A percentile compares a stretch with the other conserved stretches of the same genome.
phyloP scores from a whole-genome alignment of 2,113 vertebrate species.

The Coptodon rendalli region DNA sequence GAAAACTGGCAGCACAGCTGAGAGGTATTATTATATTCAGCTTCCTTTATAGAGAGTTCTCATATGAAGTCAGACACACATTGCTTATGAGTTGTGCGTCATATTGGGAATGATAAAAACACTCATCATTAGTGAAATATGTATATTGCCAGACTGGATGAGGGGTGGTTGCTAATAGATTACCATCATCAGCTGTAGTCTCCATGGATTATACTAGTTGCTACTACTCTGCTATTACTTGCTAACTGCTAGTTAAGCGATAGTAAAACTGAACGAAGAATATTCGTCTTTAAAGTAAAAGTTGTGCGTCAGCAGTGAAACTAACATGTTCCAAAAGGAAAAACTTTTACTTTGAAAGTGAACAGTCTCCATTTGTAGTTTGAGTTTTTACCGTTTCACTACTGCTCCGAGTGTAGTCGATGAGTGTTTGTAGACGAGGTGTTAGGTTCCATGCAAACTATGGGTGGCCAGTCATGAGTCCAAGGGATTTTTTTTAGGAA shows the following conservation, averaged over 20 bases:
- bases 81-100: neutral
- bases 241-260: neutral
- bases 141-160: neutral
- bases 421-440: neutral
- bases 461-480: neutral
- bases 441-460: neutral
- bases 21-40: neutral
- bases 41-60: neutral
- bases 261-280: neutral
- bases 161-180: neutral
- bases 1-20: neutral
- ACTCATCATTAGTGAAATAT: neutral
- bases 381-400: neutral
- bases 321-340: neutral
- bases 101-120: neutral
- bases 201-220: neutral
- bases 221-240: neutral
- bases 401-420: neutral
- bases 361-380: neutral
- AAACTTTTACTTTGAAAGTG: neutral
- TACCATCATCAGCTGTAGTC: neutral
- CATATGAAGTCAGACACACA: neutral
- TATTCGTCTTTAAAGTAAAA: neutral
- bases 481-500: neutral
- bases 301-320: neutral